These are phyloP conservation scores for Cyclina sinensis DNA, from an alignment of 1,140 invertebrate genomes.

Conservation along the genomic window DNA sequence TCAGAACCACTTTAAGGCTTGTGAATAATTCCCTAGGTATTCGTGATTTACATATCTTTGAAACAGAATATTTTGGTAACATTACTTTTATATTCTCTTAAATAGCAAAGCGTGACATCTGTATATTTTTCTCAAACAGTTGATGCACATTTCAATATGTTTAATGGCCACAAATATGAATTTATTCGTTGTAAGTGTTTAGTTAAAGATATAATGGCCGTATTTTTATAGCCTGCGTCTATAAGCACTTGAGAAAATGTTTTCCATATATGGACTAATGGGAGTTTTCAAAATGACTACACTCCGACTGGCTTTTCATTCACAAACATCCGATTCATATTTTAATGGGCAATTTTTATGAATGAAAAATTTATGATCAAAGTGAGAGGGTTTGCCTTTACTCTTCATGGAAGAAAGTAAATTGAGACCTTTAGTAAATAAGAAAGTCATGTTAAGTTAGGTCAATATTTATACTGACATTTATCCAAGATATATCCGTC, in stretches of 20 bases:
- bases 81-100: slow-evolving; percentile 3
- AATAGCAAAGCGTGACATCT: slow-evolving; percentile 43
- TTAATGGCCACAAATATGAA: slow-evolving; percentile 25
- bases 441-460: background rate
- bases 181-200: slow-evolving; percentile 23
- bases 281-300: slow-evolving; percentile 20
- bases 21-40: background rate
- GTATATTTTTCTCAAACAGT: background rate
- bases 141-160: background rate
- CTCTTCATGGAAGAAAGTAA: slow-evolving; percentile 2
- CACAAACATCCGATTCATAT: slow-evolving; percentile 23
- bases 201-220: background rate
- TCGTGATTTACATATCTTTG: background rate
- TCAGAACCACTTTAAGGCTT: background rate
- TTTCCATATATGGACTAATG: slow-evolving; percentile 29
- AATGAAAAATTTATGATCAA: slow-evolving; percentile 43
- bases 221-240: slow-evolving; percentile 8
- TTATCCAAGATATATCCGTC: too few species aligned
- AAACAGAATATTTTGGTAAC: background rate
- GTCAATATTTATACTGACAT: background rate
- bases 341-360: slow-evolving; percentile 45
- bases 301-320: slow-evolving; percentile 10
- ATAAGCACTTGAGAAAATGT: background rate
- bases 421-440: slow-evolving; percentile 12
- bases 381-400: background rate